Evolutionary conservation across 2,888 invertebrate species (phyloP), one percentile per base, ranked within the genome.

Genomic region (Mesodorylaimus sp.): DNA sequence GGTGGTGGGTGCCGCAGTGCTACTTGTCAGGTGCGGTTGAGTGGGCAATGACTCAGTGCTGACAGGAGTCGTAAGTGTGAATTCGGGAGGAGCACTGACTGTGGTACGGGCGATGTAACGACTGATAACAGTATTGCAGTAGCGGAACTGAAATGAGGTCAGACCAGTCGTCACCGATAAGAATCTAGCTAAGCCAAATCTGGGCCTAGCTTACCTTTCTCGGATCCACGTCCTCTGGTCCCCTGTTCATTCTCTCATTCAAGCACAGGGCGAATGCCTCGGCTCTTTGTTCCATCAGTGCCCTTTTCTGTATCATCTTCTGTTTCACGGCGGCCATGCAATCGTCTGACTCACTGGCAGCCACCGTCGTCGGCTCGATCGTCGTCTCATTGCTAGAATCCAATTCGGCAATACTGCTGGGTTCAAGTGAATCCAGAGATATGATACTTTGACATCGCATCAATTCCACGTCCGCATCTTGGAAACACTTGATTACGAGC

Each of bases 171-270:
- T n/a, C n/a, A n/a, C n/a, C n/a, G n/a, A n/a, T n/a, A n/a, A n/a
- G n/a, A n/a, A n/a, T n/a, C n/a, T n/a, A n/a, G n/a, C n/a, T n/a
- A n/a, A n/a, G n/a, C n/a, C n/a, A n/a, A n/a, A n/a, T n/a, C n/a
- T n/a, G n/a, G n/a, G n/a, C n/a, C n/a, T 13, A 10, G 7, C 27
- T 26, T 26, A 43, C 44, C 27, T 43, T 43, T 43, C 44, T 43
- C 13, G 44, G 27, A 43, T 43, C 44, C 3, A 43, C 44, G 27
- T 43, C 44, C 19, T 43, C 44, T 3, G 44, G 13, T 16, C 44
- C 44, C 5, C 26, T 10, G 3, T 43, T 27, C 7, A 43, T 43
- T 26, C 27, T 43, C 26, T 7, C 3, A 3, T 7, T n/a, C 21
- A 43, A 43, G 19, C 44, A 43, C 7, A 3, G 3, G 13, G 24